Percentiles rank a stretch among this genome's conserved stretches.
Evolutionary conservation across 2,797 vertebrate species (phyloP).

Genomic region (Ctenosaura bakeri): DNA sequence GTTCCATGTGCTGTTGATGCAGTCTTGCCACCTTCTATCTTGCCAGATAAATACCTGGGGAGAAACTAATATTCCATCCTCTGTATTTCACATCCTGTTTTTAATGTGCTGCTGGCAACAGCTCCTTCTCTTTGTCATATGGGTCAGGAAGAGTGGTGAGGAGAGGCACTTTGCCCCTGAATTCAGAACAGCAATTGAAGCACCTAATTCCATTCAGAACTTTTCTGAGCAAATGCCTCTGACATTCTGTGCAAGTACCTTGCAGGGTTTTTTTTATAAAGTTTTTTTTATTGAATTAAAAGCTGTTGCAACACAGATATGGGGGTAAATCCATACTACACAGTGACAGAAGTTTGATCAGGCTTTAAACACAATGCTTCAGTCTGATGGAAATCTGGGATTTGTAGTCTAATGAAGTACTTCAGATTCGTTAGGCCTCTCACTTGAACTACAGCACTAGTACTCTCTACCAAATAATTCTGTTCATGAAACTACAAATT

Average conservation of each 20-base stretch:
- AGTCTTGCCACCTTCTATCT: constrained; percentile 30
- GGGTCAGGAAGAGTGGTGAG: constrained; percentile 36
- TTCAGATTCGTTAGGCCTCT: no score
- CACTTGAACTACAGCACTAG: no score
- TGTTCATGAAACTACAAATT: no score
- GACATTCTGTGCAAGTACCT: neutral
- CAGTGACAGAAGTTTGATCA: no score
- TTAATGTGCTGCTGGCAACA: constrained; percentile 48
- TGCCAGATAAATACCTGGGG: constrained; percentile 42
- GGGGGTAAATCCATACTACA: no score
- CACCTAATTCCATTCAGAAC: constrained; percentile 39
- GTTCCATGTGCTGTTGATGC: constrained; percentile 11
- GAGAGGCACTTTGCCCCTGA: constrained; percentile 34
- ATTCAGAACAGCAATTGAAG: constrained; percentile 22
- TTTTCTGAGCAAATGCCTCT: constrained; percentile 30
- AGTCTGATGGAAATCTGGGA: no score
- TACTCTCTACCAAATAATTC: no score
- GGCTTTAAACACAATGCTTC: no score
- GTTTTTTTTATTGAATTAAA: no score
- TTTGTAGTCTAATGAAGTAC: no score
- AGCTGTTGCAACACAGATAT: no score
- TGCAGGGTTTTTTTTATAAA: no score
- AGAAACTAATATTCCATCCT: constrained; percentile 62
- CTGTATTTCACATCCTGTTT: constrained; percentile 63
- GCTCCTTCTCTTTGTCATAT: constrained; percentile 56